A percentile compares a stretch with the other conserved stretches of the same genome.
phyloP scores from a whole-genome alignment of 1,140 invertebrate genomes.

The Bilobella aurantiaca region DNA sequence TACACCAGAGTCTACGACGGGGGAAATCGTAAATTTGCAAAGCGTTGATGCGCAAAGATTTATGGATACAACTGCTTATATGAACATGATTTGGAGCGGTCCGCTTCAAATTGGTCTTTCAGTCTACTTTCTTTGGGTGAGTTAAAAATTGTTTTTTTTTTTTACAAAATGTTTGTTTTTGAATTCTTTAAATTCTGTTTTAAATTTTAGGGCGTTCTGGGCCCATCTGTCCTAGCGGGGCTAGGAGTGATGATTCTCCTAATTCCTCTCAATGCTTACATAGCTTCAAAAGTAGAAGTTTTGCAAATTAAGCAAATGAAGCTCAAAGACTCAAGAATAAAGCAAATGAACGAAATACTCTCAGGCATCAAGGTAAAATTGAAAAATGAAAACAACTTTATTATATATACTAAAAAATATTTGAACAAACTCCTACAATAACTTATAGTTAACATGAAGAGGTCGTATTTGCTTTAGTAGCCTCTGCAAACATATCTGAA shows the following conservation, averaged over 20 bases:
- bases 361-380: slow-evolving; percentile 26
- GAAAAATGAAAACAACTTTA: too few species aligned
- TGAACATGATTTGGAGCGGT: slow-evolving; percentile 54
- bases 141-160: slow-evolving; percentile 42
- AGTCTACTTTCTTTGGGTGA: slow-evolving; percentile 48
- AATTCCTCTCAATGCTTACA: slow-evolving; percentile 45
- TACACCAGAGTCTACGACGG: slow-evolving; percentile 41
- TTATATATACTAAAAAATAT: too few species aligned
- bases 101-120: slow-evolving; percentile 50
- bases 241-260: slow-evolving; percentile 46
- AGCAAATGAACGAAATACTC: slow-evolving; percentile 41
- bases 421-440: too few species aligned
- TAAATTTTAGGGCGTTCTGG: slow-evolving; percentile 39
- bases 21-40: slow-evolving; percentile 50
- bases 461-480: too few species aligned
- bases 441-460: too few species aligned
- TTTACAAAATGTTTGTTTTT: background rate
- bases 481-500: too few species aligned
- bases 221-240: slow-evolving; percentile 54
- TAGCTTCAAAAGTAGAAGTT: slow-evolving; percentile 43
- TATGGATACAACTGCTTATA: slow-evolving; percentile 44
- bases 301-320: slow-evolving; percentile 41
- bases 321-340: slow-evolving; percentile 42
- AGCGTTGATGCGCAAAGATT: slow-evolving; percentile 47
- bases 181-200: background rate